A percentile compares a stretch with the other conserved stretches of the same genome.
phyloP scores from a whole-genome alignment of 1,140 invertebrate species.

The Bombus affinis region DNA sequence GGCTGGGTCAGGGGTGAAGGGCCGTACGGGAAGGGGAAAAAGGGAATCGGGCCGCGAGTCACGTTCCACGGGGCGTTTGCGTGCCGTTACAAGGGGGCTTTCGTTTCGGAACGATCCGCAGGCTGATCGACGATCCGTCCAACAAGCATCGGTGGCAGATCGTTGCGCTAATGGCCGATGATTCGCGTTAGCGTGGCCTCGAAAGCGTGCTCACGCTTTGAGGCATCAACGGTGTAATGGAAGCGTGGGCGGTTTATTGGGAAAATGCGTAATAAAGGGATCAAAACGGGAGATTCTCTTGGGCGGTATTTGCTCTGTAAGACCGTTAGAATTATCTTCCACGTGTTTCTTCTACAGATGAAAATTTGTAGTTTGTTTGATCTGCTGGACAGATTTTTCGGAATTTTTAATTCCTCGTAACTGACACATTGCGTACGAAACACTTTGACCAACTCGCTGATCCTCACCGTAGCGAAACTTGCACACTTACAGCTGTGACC shows the following conservation, averaged over 20 bases:
- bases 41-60: conserved; percentile 39
- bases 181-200: not conserved
- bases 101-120: not conserved
- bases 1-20: not conserved
- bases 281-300: not conserved
- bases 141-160: not conserved
- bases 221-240: not conserved
- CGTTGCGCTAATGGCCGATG: conserved; percentile 6
- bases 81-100: not conserved
- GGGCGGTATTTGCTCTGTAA: not conserved
- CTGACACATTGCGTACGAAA: no score
- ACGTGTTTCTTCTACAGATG: not conserved
- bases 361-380: no score
- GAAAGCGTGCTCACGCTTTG: conserved; percentile 6
- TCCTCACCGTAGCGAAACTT: no score
- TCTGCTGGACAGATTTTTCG: not conserved
- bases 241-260: not conserved
- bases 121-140: conserved; percentile 21
- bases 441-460: no score
- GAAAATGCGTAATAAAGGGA: not conserved
- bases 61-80: conserved; percentile 31
- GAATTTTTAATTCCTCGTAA: not conserved
- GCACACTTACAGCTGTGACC: not conserved
- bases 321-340: not conserved
- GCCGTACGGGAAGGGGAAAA: not conserved